Evolutionary conservation across 1,140 invertebrate genomes (phyloP).

Genomic region (Drosophila sulfurigaster): DNA sequence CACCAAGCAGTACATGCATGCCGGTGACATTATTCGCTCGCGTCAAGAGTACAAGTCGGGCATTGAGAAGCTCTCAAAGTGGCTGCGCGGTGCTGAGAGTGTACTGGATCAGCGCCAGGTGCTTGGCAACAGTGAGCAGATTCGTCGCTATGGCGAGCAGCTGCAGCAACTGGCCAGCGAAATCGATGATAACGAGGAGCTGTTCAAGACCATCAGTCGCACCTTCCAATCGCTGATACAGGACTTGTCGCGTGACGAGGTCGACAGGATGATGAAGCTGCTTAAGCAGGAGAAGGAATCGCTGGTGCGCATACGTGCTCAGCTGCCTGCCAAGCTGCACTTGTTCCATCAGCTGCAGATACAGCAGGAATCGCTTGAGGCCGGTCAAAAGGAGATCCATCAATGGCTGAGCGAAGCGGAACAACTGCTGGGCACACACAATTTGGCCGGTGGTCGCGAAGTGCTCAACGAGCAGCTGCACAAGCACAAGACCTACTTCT

Average conservation of each 20-base stretch:
- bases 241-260: constrained; percentile 95
- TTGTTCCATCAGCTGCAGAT: constrained; percentile 93
- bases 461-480: constrained; percentile 91
- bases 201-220: constrained; percentile 95
- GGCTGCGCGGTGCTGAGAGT: constrained; percentile 92
- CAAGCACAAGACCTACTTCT: constrained; percentile 94
- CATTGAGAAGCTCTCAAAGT: constrained; percentile 90
- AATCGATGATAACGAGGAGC: constrained; percentile 93
- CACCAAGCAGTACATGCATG: constrained; percentile 93
- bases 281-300: constrained; percentile 96
- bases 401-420: constrained; percentile 95
- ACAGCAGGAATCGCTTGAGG: constrained; percentile 95
- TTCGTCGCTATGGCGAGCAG: constrained; percentile 92
- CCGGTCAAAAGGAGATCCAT: constrained; percentile 93
- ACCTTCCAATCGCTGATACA: constrained; percentile 96
- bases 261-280: constrained; percentile 95
- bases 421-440: constrained; percentile 87
- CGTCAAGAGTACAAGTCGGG: constrained; percentile 92
- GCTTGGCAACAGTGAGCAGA: constrained; percentile 90
- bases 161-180: constrained; percentile 92
- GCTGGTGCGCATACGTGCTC: constrained; percentile 92
- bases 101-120: constrained; percentile 88
- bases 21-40: constrained; percentile 93
- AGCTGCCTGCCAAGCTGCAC: constrained; percentile 92
- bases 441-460: constrained; percentile 90